Conservation (phyloP, 2,797 vertebrate genomes). For the Platalea minor region DNA sequence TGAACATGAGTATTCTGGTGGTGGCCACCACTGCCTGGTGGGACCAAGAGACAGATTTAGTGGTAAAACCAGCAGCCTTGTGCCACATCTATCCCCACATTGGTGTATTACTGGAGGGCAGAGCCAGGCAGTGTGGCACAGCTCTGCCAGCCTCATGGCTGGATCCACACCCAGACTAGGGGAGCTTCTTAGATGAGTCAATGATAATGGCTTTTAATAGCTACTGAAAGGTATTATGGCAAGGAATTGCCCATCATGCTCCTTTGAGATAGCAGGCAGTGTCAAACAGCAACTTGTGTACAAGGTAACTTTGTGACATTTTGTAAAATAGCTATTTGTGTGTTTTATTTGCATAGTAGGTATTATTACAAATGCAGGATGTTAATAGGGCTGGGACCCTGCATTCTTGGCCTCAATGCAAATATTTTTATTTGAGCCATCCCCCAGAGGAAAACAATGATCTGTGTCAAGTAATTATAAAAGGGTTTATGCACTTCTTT, state of each 20-base stretch:
- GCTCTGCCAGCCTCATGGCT: neutral
- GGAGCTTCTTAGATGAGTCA: neutral
- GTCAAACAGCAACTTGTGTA: neutral
- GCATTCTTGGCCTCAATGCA: neutral
- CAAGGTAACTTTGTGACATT: rapidly evolving
- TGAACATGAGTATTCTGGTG: neutral
- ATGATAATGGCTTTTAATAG: neutral
- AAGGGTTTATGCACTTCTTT: neutral
- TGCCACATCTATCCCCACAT: rapidly evolving
- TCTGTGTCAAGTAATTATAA: neutral
- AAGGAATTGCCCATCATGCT: neutral
- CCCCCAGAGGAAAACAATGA: neutral
- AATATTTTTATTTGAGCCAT: neutral
- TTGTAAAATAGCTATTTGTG: neutral
- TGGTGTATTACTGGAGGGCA: neutral
- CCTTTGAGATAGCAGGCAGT: neutral
- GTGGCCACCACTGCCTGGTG: too few species aligned
- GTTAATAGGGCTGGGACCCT: neutral
- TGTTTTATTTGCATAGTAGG: neutral
- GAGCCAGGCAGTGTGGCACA: neutral
- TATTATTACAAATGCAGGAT: neutral
- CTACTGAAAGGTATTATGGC: neutral
- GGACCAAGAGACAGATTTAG: neutral
- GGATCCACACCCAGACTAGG: rapidly evolving
- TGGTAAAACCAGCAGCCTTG: neutral